Base-by-base conservation (phyloP, 2,888 invertebrate genomes). In the Sicus ferrugineus region DNA sequence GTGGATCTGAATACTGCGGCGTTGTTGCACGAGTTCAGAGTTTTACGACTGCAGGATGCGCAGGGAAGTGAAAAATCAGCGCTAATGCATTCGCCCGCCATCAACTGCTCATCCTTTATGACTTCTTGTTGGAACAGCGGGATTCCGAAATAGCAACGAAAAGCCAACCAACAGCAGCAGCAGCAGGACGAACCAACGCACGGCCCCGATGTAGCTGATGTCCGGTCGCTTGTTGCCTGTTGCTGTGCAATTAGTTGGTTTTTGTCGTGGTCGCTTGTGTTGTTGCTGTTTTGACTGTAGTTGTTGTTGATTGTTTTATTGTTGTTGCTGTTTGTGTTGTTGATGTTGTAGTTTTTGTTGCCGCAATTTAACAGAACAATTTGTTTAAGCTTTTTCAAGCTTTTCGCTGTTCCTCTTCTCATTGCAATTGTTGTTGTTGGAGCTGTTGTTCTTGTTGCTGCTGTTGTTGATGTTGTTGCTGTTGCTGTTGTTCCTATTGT, bases 301-400 rank as follows among this genome's bases (percentile, higher is more conserved):
- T 46, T 46, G 46, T 42, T n/a, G n/a, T 26, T 46, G 16, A 16
- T 52, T 7, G n/a, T n/a, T n/a, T n/a, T n/a, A n/a, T 28, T 34
- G 34, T 59, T 62, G 62, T 42, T 62, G 42, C 23, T 62, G 46
- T 31, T 59, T n/a, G 28, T 21, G 42, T 42, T 38, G 23, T 19
- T 58, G 21, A 5, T 61, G 62, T 46, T 42, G 42, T 52, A 52
- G 34, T 31, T 52, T 11, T 34, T 52, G 21, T 52, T 34, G 30
- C 21, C 58, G 42, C 46, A 66, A 66, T 66, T 66, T 58, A 34
- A 28, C 58, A 58, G 58, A 42, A 66, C 66, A 46, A 66, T 56
- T 66, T 66, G 66, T 66, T n/a, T 30, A 66, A 66, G 66, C 46
- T 56, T 66, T 56, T 66, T 42, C 26, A 28, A 58, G 66, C 58